Conservation (phyloP, 1,140 invertebrate genomes). For the Pemphigus obesinymphae region DNA sequence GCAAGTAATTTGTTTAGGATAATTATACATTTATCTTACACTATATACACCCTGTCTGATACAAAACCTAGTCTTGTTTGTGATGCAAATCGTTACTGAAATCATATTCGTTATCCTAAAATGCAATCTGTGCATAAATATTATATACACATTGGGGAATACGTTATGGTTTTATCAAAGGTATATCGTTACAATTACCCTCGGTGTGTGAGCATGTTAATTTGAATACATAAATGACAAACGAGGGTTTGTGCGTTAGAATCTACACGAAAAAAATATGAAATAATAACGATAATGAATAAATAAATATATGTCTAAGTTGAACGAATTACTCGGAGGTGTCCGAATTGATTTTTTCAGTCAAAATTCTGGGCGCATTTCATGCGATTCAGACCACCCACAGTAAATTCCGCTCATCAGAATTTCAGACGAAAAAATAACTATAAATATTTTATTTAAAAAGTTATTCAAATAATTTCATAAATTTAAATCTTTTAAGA, state of each 20-base stretch:
- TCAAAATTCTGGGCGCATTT: neutral
- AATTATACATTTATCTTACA: no score
- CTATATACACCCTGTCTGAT: neutral
- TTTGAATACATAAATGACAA: conserved; percentile 35
- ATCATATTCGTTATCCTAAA: conserved; percentile 1
- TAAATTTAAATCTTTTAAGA: neutral
- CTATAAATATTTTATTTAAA: neutral
- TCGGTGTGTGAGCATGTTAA: conserved; percentile 14
- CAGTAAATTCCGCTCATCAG: neutral
- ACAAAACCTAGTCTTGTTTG: conserved; percentile 1
- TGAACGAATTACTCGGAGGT: neutral
- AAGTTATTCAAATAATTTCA: neutral
- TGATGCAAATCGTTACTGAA: conserved; percentile 17
- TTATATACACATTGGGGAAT: neutral
- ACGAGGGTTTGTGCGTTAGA: neutral
- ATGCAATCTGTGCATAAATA: conserved; percentile 21
- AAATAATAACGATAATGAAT: neutral
- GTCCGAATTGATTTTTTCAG: neutral
- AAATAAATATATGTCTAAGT: neutral
- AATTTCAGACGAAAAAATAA: neutral
- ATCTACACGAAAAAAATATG: neutral
- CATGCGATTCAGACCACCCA: neutral
- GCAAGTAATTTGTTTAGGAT: no score
- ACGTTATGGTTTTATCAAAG: conserved; percentile 26
- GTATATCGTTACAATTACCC: conserved; percentile 10